Evolutionary conservation across 2,888 invertebrate genomes (phyloP).

Genomic region (Rhimphoctona megacephalus): DNA sequence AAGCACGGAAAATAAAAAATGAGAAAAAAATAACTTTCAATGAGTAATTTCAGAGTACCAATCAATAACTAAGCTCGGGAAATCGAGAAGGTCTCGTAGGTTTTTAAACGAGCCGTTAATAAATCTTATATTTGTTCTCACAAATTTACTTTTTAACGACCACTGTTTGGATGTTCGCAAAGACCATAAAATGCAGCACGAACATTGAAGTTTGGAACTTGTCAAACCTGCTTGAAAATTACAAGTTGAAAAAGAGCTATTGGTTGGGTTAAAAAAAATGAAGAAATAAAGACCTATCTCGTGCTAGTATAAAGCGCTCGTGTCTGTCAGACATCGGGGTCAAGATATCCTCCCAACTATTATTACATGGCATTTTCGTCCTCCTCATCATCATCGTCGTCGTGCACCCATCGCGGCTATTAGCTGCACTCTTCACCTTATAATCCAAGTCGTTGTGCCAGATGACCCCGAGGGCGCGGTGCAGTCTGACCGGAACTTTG

Average conservation of each 20-base stretch:
- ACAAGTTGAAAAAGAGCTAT: conserved; percentile 28
- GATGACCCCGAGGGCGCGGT: conserved; percentile 74
- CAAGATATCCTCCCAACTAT: conserved; percentile 79
- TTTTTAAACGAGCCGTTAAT: conserved; percentile 60
- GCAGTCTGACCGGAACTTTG: conserved; percentile 77
- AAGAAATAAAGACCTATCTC: conserved; percentile 37
- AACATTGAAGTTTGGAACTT: background rate
- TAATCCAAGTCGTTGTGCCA: conserved; percentile 76
- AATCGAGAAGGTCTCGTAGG: background rate
- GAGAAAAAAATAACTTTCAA: background rate
- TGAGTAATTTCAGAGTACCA: background rate
- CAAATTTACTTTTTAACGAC: conserved; percentile 74
- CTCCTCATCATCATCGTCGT: conserved; percentile 52
- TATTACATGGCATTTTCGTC: conserved; percentile 57
- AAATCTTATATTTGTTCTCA: conserved; percentile 75
- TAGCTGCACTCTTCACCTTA: conserved; percentile 78
- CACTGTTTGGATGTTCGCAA: conserved; percentile 56
- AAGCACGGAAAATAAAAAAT: background rate
- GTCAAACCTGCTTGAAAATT: conserved; percentile 66
- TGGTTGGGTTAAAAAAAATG: conserved; percentile 32
- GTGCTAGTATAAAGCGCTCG: conserved; percentile 79
- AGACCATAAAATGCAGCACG: conserved; percentile 21
- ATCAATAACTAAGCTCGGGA: background rate
- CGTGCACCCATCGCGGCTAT: conserved; percentile 70
- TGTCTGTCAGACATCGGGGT: conserved; percentile 78